A percentile compares a stretch with the other conserved stretches of the same genome.
phyloP scores from a whole-genome alignment of 2,888 invertebrate species.

The Desoria tigrina region DNA sequence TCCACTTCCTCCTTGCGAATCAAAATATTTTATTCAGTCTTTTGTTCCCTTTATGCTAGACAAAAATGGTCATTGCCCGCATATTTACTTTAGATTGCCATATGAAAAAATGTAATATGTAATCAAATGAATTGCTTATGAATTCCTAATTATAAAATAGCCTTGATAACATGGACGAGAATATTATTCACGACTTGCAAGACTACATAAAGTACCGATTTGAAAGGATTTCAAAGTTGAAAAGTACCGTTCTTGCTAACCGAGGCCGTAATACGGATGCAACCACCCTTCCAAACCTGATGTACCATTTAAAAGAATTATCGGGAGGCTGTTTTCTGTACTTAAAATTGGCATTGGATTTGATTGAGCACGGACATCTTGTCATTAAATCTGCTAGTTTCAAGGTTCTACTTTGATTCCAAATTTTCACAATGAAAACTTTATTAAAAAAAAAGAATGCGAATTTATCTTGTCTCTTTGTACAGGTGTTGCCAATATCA shows the following conservation, averaged over 20 bases:
- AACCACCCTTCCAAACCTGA: constrained; percentile 81
- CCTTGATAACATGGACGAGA: constrained; percentile 71
- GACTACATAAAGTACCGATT: constrained; percentile 85
- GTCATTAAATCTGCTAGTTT: constrained; percentile 92
- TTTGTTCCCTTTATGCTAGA: too few relatives aligned
- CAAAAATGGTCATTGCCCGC: too few relatives aligned
- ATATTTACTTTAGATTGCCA: too few relatives aligned
- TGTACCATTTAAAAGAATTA: constrained; percentile 77
- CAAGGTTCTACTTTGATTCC: constrained; percentile 63
- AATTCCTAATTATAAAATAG: too few relatives aligned
- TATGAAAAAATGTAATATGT: too few relatives aligned
- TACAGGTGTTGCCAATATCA: constrained; percentile 76
- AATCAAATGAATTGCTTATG: too few relatives aligned
- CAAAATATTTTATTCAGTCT: too few relatives aligned
- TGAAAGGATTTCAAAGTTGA: constrained; percentile 76
- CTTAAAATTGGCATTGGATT: constrained; percentile 85
- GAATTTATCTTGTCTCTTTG: too few relatives aligned
- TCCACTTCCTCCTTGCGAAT: too few relatives aligned
- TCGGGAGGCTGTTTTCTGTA: constrained; percentile 89
- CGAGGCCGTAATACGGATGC: constrained; percentile 23
- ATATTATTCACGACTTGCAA: constrained; percentile 79
- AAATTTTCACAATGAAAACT: neutral
- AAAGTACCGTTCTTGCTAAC: constrained; percentile 65
- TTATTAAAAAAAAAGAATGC: neutral
- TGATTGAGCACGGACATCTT: constrained; percentile 86